Percentiles rank a stretch among this genome's conserved stretches.
Evolutionary conservation across 2,113 vertebrate species (phyloP).

Genomic region (Mobula hypostoma): DNA sequence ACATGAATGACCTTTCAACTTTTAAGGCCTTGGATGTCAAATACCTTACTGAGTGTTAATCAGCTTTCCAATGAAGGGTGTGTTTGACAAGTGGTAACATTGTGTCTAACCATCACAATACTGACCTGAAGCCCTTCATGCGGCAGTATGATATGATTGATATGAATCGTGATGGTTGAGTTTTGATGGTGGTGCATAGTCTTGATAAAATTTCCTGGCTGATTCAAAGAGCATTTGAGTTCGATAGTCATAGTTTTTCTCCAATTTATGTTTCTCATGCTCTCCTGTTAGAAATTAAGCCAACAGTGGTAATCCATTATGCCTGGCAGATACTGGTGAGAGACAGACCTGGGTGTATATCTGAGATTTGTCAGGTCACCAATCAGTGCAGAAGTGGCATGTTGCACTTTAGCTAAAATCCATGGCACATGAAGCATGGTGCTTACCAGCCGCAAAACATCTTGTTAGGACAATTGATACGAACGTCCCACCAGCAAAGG

Average conservation of each 20-base stretch:
- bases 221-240: background rate
- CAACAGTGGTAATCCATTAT: background rate
- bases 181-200: background rate
- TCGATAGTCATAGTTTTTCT: background rate
- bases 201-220: background rate
- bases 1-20: background rate
- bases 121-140: background rate
- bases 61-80: background rate
- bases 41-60: background rate
- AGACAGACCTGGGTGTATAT: background rate
- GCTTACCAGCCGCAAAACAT: conserved; percentile 44
- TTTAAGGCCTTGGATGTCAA: background rate
- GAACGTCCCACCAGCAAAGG: conserved; percentile 52
- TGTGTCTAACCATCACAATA: background rate
- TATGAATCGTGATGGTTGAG: background rate
- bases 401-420: conserved; percentile 20
- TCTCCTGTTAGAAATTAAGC: background rate
- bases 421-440: conserved; percentile 42
- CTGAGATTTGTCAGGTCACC: background rate
- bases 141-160: background rate
- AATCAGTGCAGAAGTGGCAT: background rate
- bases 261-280: background rate
- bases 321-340: background rate
- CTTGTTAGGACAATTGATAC: conserved; percentile 55
- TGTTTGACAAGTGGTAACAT: background rate